These are phyloP conservation scores for Agrochola macilenta DNA, from an alignment of 2,888 invertebrate species.

Conservation along the genomic window DNA sequence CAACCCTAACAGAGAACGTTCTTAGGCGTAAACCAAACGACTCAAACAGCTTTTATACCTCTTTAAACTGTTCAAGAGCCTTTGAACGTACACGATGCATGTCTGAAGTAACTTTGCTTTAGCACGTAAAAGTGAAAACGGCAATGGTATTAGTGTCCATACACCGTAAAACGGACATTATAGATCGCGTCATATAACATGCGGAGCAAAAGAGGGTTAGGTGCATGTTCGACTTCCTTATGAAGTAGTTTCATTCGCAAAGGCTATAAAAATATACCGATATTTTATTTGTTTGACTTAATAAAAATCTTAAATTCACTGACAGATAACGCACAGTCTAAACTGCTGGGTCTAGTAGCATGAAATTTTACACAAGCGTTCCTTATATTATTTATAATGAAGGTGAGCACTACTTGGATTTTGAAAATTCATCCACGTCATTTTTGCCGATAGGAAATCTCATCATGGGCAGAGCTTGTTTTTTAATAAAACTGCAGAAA, in stretches of 20 bases:
- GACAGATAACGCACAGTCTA: neutral
- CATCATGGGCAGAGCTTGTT: neutral
- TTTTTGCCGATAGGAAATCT: neutral
- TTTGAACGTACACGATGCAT: conserved; percentile 28
- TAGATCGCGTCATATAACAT: conserved; percentile 10
- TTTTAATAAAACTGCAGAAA: neutral
- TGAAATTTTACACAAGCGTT: neutral
- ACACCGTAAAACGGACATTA: conserved; percentile 24
- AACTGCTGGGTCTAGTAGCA: neutral
- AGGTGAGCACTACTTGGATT: neutral
- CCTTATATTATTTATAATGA: neutral
- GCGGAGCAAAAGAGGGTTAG: neutral
- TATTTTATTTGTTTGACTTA: no score
- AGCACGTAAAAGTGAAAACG: conserved; percentile 23
- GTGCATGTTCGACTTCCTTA: conserved; percentile 16
- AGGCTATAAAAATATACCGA: neutral
- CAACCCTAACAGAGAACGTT: neutral
- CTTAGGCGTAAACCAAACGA: neutral
- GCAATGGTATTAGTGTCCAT: conserved; percentile 28
- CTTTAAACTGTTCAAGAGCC: conserved; percentile 5
- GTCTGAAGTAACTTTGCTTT: conserved; percentile 23
- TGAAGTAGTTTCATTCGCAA: conserved; percentile 5
- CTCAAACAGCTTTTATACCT: conserved; percentile 14
- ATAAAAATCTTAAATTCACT: neutral
- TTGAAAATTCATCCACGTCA: neutral